Conservation (phyloP, 2,888 invertebrate species). For the Lottia gigantea region DNA sequence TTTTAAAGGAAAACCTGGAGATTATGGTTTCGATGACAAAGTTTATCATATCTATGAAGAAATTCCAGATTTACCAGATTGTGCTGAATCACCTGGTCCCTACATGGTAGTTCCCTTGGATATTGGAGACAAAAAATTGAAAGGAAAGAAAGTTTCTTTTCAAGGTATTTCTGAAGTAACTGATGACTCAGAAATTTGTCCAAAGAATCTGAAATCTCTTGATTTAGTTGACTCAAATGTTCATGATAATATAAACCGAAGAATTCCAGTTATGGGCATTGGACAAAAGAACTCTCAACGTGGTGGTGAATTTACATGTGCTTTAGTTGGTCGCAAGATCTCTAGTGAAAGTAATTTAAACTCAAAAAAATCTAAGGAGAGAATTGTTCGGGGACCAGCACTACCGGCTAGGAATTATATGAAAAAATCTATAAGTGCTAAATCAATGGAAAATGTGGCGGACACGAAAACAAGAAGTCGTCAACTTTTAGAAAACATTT, state of each 20-base stretch:
- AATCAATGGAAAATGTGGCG: conserved; percentile 1
- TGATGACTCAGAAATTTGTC: not conserved
- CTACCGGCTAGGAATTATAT: not conserved
- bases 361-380: too few species aligned
- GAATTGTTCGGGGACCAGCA: not conserved
- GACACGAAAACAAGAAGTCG: not conserved
- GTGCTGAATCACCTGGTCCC: conserved; percentile 12
- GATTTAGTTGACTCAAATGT: not conserved
- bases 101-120: conserved; percentile 33
- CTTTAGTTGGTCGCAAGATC: conserved; percentile 17
- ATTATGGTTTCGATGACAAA: conserved; percentile 36
- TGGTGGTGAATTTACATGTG: conserved; percentile 22
- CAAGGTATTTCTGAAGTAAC: not conserved
- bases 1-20: conserved; percentile 26
- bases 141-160: not conserved
- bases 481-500: not conserved
- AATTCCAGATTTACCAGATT: conserved; percentile 31
- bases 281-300: conserved; percentile 20
- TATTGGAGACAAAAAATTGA: not conserved
- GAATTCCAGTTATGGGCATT: not conserved
- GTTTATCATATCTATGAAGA: conserved; percentile 38
- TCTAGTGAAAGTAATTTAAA: not conserved
- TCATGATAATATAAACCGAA: not conserved
- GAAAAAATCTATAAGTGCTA: not conserved
- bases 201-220: not conserved